These are phyloP conservation scores for Agriopis aurantiaria DNA, from an alignment of 2,888 invertebrate genomes.

Conservation along the genomic window DNA sequence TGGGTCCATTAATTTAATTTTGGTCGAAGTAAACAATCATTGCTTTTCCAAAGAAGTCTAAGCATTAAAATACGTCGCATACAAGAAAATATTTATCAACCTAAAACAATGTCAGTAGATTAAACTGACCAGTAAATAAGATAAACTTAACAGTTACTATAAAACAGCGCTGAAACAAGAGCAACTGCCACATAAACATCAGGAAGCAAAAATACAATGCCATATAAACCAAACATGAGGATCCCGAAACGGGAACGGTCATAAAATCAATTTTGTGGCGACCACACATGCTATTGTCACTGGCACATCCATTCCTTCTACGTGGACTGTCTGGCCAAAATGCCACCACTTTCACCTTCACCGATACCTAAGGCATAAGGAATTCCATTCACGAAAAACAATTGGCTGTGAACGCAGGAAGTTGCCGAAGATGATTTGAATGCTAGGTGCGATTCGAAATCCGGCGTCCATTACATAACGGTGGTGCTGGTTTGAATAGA, in stretches of 20 bases:
- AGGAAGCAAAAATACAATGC: constrained; percentile 38
- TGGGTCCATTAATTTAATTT: too few relatives aligned
- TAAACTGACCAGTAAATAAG: constrained; percentile 16
- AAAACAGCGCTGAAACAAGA: constrained; percentile 28
- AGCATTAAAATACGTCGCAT: constrained; percentile 2
- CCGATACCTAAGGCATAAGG: constrained; percentile 52
- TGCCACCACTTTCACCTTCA: constrained; percentile 71
- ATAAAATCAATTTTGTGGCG: constrained; percentile 42
- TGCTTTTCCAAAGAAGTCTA: constrained; percentile 3
- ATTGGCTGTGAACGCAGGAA: constrained; percentile 61
- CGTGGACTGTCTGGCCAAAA: constrained; percentile 46
- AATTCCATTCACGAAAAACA: constrained; percentile 66
- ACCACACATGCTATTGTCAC: constrained; percentile 57
- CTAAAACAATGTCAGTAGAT: constrained; percentile 23
- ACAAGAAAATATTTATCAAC: constrained; percentile 18
- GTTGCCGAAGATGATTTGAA: constrained; percentile 56
- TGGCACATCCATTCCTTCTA: constrained; percentile 48
- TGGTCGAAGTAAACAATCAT: constrained; percentile 16
- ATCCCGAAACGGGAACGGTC: constrained; percentile 45
- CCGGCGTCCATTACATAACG: constrained; percentile 53
- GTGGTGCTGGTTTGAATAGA: constrained; percentile 36
- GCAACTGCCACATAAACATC: constrained; percentile 41
- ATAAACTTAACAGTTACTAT: constrained; percentile 13
- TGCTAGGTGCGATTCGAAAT: constrained; percentile 61
- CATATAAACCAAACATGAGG: constrained; percentile 40